These are phyloP conservation scores for Teleogryllus oceanicus DNA, from an alignment of 2,888 invertebrate genomes.

Conservation along the genomic window DNA sequence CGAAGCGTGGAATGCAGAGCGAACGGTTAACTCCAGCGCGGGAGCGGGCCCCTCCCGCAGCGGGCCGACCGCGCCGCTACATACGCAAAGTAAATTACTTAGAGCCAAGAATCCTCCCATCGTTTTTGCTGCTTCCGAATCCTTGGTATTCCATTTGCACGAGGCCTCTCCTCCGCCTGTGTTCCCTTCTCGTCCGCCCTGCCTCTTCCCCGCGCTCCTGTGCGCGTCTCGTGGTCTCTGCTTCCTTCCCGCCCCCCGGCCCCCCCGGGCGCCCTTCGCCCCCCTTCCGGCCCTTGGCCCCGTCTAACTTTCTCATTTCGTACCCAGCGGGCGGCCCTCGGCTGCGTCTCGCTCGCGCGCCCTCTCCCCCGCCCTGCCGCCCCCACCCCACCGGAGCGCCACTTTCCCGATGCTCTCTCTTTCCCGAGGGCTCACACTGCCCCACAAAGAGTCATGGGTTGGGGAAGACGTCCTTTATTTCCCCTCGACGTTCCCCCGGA, in stretches of 20 bases:
- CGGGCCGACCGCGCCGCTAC: not conserved
- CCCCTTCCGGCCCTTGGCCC: not conserved
- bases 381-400: no score
- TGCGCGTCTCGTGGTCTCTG: not conserved
- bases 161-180: not conserved
- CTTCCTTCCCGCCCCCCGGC: not conserved
- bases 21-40: not conserved
- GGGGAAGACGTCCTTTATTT: not conserved
- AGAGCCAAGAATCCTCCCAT: not conserved
- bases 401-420: no score
- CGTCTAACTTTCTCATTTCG: slow-evolving; percentile 18
- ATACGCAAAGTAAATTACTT: slow-evolving; percentile 7
- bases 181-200: not conserved
- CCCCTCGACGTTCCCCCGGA: not conserved
- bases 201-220: no score
- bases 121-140: slow-evolving; percentile 9
- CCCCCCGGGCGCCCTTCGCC: not conserved
- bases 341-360: not conserved
- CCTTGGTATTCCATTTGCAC: slow-evolving; percentile 18
- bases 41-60: not conserved
- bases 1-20: slow-evolving; percentile 4
- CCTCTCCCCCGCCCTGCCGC: no score
- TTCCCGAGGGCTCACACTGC: not conserved
- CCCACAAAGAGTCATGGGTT: not conserved
- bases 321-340: not conserved